Percentiles rank a stretch among this genome's conserved stretches.
Conservation (phyloP, 2,888 invertebrate genomes). For the Elmis aenea region DNA sequence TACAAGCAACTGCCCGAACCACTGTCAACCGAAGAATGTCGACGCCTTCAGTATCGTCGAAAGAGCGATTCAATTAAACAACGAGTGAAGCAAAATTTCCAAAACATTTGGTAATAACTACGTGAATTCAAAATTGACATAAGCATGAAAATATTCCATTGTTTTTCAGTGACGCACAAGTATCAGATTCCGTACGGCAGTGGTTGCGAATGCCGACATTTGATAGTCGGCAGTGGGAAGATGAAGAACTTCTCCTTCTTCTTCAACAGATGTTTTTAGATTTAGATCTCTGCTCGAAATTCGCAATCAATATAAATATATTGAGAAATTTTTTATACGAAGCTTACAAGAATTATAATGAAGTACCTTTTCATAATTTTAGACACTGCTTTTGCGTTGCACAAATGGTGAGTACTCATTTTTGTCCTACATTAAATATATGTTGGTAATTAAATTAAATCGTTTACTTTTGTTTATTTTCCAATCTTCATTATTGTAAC, state of each 20-base stretch:
- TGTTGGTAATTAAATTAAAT: too few relatives aligned
- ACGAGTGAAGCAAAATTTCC: slow-evolving; percentile 55
- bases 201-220: slow-evolving; percentile 66
- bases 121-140: slow-evolving; percentile 14
- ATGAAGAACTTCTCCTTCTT: slow-evolving; percentile 71
- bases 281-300: slow-evolving; percentile 67
- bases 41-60: slow-evolving; percentile 54
- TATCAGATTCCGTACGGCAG: slow-evolving; percentile 58
- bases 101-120: slow-evolving; percentile 55
- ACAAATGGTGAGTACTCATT: slow-evolving; percentile 70
- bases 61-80: slow-evolving; percentile 57
- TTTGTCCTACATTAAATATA: too few relatives aligned
- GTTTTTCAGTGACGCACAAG: slow-evolving; percentile 55
- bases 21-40: slow-evolving; percentile 52
- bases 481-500: too few relatives aligned
- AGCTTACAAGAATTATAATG: slow-evolving; percentile 77
- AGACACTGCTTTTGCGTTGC: slow-evolving; percentile 83
- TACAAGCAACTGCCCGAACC: slow-evolving; percentile 59
- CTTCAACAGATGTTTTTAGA: slow-evolving; percentile 80
- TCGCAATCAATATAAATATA: slow-evolving; percentile 66
- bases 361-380: slow-evolving; percentile 84
- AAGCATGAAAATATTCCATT: slow-evolving; percentile 13
- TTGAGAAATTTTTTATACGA: slow-evolving; percentile 69
- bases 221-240: slow-evolving; percentile 78
- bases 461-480: too few relatives aligned